phyloP scores from a whole-genome alignment of 2,113 vertebrate genomes.

The Urocynchramus pylzowi region DNA sequence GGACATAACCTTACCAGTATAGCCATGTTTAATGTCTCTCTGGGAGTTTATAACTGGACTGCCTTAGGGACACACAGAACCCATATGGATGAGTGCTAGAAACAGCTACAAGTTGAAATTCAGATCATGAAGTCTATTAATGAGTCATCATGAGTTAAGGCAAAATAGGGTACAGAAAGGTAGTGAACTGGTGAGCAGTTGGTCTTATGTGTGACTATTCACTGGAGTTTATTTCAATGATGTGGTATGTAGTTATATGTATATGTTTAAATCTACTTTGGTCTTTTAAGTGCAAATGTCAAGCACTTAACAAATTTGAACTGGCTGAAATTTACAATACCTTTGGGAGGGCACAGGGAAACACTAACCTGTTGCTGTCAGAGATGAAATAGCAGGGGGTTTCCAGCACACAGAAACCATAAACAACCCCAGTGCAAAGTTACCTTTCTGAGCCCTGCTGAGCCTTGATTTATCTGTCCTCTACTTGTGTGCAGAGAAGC shows the following conservation, averaged over 20 bases:
- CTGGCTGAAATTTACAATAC: not conserved
- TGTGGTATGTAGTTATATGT: not conserved
- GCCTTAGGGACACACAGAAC: not conserved
- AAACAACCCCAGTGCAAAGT: not conserved
- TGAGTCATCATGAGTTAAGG: not conserved
- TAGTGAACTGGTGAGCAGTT: not conserved
- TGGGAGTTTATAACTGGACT: not conserved
- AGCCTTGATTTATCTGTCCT: not conserved
- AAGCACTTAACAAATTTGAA: not conserved
- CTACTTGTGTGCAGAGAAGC: not conserved
- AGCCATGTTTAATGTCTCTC: not conserved
- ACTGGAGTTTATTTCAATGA: not conserved
- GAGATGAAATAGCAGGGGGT: not conserved
- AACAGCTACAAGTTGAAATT: not conserved
- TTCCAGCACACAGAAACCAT: not conserved
- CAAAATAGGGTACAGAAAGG: not conserved
- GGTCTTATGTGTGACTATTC: not conserved
- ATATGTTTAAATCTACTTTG: not conserved
- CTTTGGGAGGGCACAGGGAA: not conserved
- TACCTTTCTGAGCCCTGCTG: not conserved
- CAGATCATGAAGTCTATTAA: not conserved
- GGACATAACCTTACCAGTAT: not conserved
- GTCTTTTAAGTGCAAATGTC: not conserved
- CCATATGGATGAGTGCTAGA: not conserved
- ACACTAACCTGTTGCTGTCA: not conserved